Conservation (phyloP, 2,888 invertebrate genomes). For the Linnaemya vulpina region DNA sequence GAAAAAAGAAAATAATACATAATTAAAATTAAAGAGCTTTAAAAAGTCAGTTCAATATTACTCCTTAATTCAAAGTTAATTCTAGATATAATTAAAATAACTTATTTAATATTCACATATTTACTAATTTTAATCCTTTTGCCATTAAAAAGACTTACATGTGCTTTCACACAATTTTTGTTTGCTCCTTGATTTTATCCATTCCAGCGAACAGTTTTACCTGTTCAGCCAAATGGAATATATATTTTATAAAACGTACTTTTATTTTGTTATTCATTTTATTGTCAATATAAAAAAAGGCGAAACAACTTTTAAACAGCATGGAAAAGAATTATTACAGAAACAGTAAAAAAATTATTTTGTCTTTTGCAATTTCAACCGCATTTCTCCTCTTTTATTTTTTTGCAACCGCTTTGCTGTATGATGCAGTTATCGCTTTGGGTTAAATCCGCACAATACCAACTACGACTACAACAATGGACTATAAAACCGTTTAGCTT, state of each 20-base stretch:
- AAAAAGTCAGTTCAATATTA: too few relatives aligned
- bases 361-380: slow-evolving; percentile 27
- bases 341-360: slow-evolving; percentile 9
- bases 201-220: slow-evolving; percentile 23
- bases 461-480: slow-evolving; percentile 47
- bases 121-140: neutral
- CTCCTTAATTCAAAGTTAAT: too few relatives aligned
- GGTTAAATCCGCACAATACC: slow-evolving; percentile 62
- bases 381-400: slow-evolving; percentile 32
- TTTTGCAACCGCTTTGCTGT: slow-evolving; percentile 35
- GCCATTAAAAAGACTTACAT: neutral
- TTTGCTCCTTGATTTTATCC: neutral
- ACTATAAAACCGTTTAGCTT: slow-evolving; percentile 60
- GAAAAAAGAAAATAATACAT: too few relatives aligned
- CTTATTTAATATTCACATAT: neutral
- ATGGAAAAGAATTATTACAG: neutral
- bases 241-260: slow-evolving; percentile 39
- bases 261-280: slow-evolving; percentile 27
- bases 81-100: neutral
- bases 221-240: slow-evolving; percentile 46
- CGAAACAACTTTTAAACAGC: slow-evolving; percentile 3
- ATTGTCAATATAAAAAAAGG: slow-evolving; percentile 31
- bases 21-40: too few relatives aligned
- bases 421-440: slow-evolving; percentile 63
- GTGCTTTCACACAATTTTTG: neutral